These are phyloP conservation scores for Bibio marci DNA, from an alignment of 2,888 invertebrate species.

Conservation along the genomic window DNA sequence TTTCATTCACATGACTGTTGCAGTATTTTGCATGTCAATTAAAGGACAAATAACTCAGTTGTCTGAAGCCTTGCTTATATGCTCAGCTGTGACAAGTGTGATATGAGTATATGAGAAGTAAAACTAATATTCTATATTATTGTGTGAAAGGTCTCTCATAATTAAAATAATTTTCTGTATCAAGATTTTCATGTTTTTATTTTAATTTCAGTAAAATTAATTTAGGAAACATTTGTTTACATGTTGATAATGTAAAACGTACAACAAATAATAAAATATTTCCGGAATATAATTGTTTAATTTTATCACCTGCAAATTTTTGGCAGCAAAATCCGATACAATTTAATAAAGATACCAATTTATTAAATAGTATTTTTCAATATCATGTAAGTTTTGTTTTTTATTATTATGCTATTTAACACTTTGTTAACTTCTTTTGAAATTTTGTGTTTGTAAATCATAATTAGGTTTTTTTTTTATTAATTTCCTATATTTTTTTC, in stretches of 20 bases:
- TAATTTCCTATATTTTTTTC: too few relatives aligned
- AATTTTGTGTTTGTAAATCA: constrained; percentile 2
- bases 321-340: constrained; percentile 74
- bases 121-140: neutral
- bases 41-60: too few relatives aligned
- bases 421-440: neutral
- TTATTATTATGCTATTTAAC: neutral
- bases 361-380: constrained; percentile 65
- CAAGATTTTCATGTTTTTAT: constrained; percentile 4
- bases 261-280: constrained; percentile 44
- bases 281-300: constrained; percentile 82
- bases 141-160: neutral
- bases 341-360: constrained; percentile 62
- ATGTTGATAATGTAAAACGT: constrained; percentile 63
- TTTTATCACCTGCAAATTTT: constrained; percentile 83
- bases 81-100: neutral
- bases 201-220: constrained; percentile 45
- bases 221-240: constrained; percentile 66
- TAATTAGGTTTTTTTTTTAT: too few relatives aligned
- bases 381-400: constrained; percentile 52
- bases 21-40: too few relatives aligned
- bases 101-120: neutral
- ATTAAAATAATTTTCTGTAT: neutral
- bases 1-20: too few relatives aligned
- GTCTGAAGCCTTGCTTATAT: too few relatives aligned